These are phyloP conservation scores for Micrasema minimum DNA, from an alignment of 1,140 invertebrate genomes.

Conservation along the genomic window DNA sequence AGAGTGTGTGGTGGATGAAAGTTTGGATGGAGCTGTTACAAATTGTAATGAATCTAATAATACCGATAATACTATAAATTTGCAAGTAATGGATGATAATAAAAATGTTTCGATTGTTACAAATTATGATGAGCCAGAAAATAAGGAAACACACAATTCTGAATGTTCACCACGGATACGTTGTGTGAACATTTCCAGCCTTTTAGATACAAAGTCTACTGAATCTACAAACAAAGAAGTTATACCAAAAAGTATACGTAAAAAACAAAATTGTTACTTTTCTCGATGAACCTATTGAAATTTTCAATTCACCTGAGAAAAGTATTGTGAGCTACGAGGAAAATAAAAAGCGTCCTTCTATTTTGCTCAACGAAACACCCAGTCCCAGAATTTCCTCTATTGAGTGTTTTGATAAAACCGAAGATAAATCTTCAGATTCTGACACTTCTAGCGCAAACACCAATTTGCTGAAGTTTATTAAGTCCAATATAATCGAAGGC, in stretches of 20 bases:
- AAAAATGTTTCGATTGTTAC: no score
- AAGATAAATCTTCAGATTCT: conserved; percentile 19
- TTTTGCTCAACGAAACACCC: conserved; percentile 10
- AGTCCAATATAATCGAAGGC: conserved; percentile 24
- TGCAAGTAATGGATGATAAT: no score
- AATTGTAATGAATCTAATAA: no score
- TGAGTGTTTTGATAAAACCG: not conserved
- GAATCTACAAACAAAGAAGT: not conserved
- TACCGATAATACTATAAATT: no score
- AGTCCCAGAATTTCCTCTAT: not conserved
- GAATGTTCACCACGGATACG: no score
- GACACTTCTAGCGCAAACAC: conserved; percentile 2
- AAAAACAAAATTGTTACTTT: conserved; percentile 27
- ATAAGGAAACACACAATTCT: no score
- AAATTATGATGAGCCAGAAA: no score
- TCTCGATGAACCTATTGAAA: conserved; percentile 23
- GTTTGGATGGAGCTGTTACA: no score
- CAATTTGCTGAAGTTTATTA: conserved; percentile 11
- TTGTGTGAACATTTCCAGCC: conserved; percentile 33
- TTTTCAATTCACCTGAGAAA: conserved; percentile 25
- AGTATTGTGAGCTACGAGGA: no score
- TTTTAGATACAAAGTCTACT: not conserved
- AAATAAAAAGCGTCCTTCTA: conserved; percentile 19
- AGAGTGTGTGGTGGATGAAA: no score
- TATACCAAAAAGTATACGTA: not conserved